These are phyloP conservation scores for Atopsyche davidsoni DNA, from an alignment of 1,140 invertebrate species.

Conservation along the genomic window DNA sequence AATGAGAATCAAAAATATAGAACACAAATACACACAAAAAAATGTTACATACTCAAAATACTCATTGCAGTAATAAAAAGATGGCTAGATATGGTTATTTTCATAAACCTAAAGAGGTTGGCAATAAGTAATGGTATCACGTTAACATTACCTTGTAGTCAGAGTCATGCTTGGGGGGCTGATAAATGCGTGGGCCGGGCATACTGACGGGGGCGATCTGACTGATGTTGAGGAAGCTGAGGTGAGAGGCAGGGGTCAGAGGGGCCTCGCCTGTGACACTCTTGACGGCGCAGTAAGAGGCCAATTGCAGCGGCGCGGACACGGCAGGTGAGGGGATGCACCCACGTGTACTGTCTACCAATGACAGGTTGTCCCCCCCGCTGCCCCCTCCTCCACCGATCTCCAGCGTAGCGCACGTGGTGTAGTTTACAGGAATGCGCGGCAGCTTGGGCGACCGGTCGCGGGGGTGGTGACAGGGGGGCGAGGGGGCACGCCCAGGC, in stretches of 20 bases:
- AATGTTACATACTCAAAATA: too few species aligned
- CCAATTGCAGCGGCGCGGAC: slow-evolving; percentile 37
- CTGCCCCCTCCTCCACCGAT: slow-evolving; percentile 32
- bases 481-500: slow-evolving; percentile 34
- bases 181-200: slow-evolving; percentile 15
- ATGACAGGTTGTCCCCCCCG: slow-evolving; percentile 3
- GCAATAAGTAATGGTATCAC: too few species aligned
- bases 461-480: slow-evolving; percentile 23
- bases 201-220: slow-evolving; percentile 19
- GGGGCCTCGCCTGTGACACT: slow-evolving; percentile 29
- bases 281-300: slow-evolving; percentile 36
- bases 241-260: slow-evolving; percentile 13
- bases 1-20: too few species aligned
- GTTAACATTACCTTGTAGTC: slow-evolving; percentile 19
- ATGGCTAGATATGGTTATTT: too few species aligned
- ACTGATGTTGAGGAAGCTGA: slow-evolving; percentile 14
- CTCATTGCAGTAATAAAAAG: too few species aligned
- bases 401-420: slow-evolving; percentile 51
- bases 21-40: too few species aligned
- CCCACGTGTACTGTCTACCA: slow-evolving; percentile 15
- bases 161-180: slow-evolving; percentile 14
- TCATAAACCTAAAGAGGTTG: too few species aligned
- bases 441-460: slow-evolving; percentile 16
- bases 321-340: slow-evolving; percentile 20
- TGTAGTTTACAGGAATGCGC: slow-evolving; percentile 47